These are phyloP conservation scores for Crematogaster levior DNA, from an alignment of 2,888 invertebrate genomes.

Conservation along the genomic window DNA sequence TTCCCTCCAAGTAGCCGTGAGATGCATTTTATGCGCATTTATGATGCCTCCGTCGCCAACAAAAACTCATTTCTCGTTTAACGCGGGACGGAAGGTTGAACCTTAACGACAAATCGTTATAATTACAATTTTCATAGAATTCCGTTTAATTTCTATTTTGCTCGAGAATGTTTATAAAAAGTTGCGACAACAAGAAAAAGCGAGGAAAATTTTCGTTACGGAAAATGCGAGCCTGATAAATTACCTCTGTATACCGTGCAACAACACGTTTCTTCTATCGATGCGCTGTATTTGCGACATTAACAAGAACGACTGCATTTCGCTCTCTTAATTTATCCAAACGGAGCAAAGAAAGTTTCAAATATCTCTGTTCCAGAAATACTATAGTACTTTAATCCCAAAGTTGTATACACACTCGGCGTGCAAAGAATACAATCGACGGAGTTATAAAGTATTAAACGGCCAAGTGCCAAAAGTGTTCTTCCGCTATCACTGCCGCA, in stretches of 20 bases:
- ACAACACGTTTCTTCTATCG: background rate
- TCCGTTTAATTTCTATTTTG: background rate
- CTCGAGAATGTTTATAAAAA: background rate
- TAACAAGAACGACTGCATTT: background rate
- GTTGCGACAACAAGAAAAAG: background rate
- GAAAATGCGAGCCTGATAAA: background rate
- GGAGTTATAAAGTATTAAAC: constrained; percentile 4
- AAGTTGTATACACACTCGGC: background rate
- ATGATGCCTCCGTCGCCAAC: background rate
- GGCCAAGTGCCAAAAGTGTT: background rate
- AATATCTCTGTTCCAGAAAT: constrained; percentile 7
- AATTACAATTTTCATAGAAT: constrained; percentile 14
- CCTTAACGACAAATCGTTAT: constrained; percentile 10
- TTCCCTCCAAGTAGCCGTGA: background rate
- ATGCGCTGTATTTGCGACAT: background rate
- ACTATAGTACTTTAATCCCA: constrained; percentile 23
- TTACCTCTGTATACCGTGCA: background rate
- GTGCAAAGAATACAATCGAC: constrained; percentile 25
- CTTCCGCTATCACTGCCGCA: constrained; percentile 19
- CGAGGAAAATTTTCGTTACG: background rate
- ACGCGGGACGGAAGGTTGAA: background rate
- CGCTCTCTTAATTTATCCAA: constrained; percentile 21
- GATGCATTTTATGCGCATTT: constrained; percentile 11
- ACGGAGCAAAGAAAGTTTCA: background rate
- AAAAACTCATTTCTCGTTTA: constrained; percentile 8